Conservation (phyloP, 2,888 invertebrate genomes). For the Heliconius charithonia region DNA sequence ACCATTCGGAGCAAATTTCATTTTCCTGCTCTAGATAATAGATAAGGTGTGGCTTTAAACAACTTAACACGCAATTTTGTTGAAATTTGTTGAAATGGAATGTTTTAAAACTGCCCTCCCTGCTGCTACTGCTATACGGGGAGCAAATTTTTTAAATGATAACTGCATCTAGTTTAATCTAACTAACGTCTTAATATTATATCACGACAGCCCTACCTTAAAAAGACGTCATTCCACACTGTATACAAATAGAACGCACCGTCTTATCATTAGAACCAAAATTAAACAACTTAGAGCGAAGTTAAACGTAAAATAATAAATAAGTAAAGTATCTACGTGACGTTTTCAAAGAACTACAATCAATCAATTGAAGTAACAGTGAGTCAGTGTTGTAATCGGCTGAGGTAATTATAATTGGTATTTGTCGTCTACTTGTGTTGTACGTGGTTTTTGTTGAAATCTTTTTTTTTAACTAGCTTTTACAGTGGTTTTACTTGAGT, state of each 20-base stretch:
- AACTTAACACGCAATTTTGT: too few species aligned
- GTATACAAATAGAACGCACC: conserved; percentile 9
- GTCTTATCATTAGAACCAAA: not conserved
- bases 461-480: not conserved
- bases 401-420: conserved; percentile 39
- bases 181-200: not conserved
- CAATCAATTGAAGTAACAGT: conserved; percentile 47
- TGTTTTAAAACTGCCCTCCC: too few species aligned
- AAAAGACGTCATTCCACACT: conserved; percentile 11
- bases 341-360: conserved; percentile 47
- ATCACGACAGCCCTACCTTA: conserved; percentile 18
- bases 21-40: too few species aligned
- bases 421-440: conserved; percentile 10
- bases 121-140: too few species aligned
- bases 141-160: too few species aligned
- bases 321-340: conserved; percentile 42
- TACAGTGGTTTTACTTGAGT: not conserved
- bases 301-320: conserved; percentile 4
- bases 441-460: conserved; percentile 13
- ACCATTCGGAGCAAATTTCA: too few species aligned
- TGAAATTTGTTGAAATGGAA: too few species aligned
- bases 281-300: conserved; percentile 27
- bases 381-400: conserved; percentile 39
- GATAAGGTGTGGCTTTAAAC: too few species aligned
- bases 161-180: too few species aligned